phyloP scores from a whole-genome alignment of 2,797 vertebrate genomes.

The Margarornis squamiger region DNA sequence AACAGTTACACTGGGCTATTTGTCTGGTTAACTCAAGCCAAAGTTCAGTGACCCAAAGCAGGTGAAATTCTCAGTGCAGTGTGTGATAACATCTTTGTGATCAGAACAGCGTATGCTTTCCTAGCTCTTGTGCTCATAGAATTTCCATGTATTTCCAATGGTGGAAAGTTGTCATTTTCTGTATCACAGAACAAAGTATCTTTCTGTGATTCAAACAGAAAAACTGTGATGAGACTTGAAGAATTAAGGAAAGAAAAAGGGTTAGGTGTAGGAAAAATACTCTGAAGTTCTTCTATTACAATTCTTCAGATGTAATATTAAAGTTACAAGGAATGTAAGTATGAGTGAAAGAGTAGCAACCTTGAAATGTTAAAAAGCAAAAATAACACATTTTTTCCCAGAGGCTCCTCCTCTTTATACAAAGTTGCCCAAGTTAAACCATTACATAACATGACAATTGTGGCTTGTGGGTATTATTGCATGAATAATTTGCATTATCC shows the following conservation, averaged over 20 bases:
- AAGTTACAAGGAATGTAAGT: neutral
- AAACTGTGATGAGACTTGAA: neutral
- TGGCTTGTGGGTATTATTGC: neutral
- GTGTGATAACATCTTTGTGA: conserved; percentile 13
- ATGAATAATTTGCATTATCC: neutral
- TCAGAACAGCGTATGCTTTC: neutral
- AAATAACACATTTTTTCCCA: neutral
- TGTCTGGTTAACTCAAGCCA: neutral
- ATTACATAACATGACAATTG: neutral
- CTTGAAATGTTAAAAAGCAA: neutral
- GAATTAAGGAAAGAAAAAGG: neutral
- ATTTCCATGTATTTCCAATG: neutral
- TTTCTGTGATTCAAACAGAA: neutral
- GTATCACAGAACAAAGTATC: neutral
- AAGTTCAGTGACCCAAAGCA: conserved; percentile 36
- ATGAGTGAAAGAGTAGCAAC: neutral
- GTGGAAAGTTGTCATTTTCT: neutral
- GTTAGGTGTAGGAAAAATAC: neutral
- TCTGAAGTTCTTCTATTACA: neutral
- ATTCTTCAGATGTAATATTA: neutral
- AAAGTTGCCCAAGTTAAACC: neutral
- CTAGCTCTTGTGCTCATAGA: neutral
- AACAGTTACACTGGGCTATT: neutral
- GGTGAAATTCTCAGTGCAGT: neutral
- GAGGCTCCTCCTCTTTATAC: neutral